Evolutionary conservation across 1,140 invertebrate species (phyloP).

Genomic region (Eurytemora carolleeae): DNA sequence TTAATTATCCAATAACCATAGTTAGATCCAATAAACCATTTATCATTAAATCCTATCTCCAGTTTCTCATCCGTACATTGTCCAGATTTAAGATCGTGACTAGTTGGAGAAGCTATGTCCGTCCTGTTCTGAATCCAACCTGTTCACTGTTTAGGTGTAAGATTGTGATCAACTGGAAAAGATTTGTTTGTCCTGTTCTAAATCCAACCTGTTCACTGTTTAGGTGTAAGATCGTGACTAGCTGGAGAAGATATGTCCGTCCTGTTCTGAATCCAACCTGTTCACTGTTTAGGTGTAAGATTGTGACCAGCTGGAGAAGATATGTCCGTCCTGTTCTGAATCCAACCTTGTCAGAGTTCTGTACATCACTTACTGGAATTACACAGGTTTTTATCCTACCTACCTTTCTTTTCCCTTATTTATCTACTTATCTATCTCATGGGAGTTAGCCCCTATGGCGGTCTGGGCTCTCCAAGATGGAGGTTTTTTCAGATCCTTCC

Average conservation of each 20-base stretch:
- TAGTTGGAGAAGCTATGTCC: constrained; percentile 5
- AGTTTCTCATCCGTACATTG: not conserved
- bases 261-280: not conserved
- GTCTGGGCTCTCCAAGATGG: too few relatives aligned
- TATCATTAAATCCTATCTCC: too few relatives aligned
- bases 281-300: not conserved
- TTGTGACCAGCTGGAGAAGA: not conserved
- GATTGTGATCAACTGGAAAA: not conserved
- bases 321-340: not conserved
- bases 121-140: not conserved
- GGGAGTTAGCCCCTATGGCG: too few relatives aligned
- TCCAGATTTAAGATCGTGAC: constrained; percentile 6
- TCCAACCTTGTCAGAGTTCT: not conserved
- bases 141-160: not conserved
- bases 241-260: not conserved
- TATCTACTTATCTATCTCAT: too few relatives aligned
- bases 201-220: not conserved
- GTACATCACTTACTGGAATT: not conserved
- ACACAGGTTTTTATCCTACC: not conserved
- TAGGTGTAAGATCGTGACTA: not conserved
- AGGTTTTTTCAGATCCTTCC: too few relatives aligned
- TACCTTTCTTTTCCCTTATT: too few relatives aligned
- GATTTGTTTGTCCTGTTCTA: not conserved
- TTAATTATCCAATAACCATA: too few relatives aligned
- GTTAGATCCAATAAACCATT: too few relatives aligned